Conservation (phyloP, 2,797 vertebrate species). For the Esox lucius region DNA sequence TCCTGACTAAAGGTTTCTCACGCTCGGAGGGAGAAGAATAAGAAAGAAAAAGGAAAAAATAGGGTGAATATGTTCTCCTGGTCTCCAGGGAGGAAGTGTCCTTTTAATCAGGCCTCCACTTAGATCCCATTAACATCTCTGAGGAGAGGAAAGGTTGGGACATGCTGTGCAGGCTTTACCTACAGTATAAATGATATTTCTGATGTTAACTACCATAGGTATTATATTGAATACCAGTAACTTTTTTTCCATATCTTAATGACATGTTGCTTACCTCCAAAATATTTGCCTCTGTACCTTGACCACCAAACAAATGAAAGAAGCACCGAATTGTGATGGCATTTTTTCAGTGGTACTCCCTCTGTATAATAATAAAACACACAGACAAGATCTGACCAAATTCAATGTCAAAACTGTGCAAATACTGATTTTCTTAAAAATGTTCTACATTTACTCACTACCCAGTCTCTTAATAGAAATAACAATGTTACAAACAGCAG, state of each 20-base stretch:
- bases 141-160: constrained; percentile 43
- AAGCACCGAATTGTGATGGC: no score
- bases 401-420: no score
- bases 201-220: background rate
- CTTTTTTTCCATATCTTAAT: background rate
- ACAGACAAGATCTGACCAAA: no score
- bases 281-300: background rate
- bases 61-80: constrained; percentile 36
- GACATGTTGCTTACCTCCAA: background rate
- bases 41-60: constrained; percentile 32
- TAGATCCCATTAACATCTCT: constrained; percentile 75
- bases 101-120: constrained; percentile 79
- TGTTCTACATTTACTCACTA: no score
- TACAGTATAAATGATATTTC: background rate
- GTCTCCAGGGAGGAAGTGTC: constrained; percentile 79
- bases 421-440: no score
- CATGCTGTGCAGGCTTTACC: background rate
- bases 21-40: constrained; percentile 65
- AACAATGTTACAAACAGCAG: no score
- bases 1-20: constrained; percentile 69
- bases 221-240: no score
- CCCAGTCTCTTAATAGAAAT: no score
- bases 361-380: no score
- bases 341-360: no score
- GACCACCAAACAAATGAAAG: no score